phyloP scores from a whole-genome alignment of 2,113 vertebrate species.

The Eulacestoma nigropectus region DNA sequence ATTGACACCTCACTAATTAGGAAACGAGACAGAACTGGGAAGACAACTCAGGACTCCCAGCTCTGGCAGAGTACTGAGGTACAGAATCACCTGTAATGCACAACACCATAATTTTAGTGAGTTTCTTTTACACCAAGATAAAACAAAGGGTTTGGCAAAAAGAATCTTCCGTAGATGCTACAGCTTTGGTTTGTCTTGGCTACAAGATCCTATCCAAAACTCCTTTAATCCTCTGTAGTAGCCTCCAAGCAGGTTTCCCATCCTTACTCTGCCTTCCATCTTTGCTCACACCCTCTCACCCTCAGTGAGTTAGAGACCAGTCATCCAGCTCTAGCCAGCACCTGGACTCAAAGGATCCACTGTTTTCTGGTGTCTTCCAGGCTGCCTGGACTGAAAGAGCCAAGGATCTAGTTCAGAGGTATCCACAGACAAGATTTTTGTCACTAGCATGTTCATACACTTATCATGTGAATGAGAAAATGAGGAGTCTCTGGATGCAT shows the following conservation, averaged over 20 bases:
- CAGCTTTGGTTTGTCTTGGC: neutral
- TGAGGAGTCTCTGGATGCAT: neutral
- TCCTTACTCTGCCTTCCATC: neutral
- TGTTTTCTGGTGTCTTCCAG: neutral
- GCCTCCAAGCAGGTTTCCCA: neutral
- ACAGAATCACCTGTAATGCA: neutral
- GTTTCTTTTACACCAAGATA: neutral
- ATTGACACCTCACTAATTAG: neutral
- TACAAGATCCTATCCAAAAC: neutral
- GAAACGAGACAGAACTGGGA: neutral
- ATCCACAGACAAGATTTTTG: neutral
- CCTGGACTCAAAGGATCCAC: neutral
- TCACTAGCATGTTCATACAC: neutral
- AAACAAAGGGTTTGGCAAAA: neutral
- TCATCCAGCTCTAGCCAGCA: neutral
- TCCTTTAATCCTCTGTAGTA: neutral
- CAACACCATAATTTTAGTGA: neutral
- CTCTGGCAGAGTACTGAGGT: neutral
- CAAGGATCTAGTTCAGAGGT: neutral
- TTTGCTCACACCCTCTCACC: neutral
- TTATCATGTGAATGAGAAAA: neutral
- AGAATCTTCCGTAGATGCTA: neutral
- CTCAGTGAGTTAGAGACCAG: neutral
- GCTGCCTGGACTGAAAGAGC: neutral
- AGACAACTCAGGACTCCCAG: neutral